Evolutionary conservation across 1,140 invertebrate genomes (phyloP), one percentile per base, ranked within the genome.

Genomic region (Camponotus floridanus): DNA sequence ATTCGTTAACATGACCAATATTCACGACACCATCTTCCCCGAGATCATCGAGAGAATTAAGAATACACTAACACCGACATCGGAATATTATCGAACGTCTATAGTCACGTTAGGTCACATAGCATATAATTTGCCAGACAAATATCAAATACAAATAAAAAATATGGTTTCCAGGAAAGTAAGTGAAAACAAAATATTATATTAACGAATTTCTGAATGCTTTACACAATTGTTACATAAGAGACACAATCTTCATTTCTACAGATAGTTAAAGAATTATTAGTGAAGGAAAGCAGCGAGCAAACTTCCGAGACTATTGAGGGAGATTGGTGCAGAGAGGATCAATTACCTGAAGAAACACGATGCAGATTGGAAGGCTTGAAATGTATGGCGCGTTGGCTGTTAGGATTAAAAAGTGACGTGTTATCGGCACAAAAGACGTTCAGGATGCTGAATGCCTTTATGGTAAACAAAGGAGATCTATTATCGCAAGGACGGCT

Each of bases 341-440:
- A 98, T 48, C 96, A 98, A 83, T 95, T 99, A 15, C 98, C 98
- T 1, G 97, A 98, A 91, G 98, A 99, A 94, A 99, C 98, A 0
- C 96, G 98, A 76, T 98, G 98, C 94, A 99, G 99, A 95, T 96
- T 99, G 81, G 98, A 99, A 95, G 98, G 98, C 0, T 96, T 99
- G 87, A 99, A 99, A 94, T 97, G 98, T 84, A 99, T 99, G 97
- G 98, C 98, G 1, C 96, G 99, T 42, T 99, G 99, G 99, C 95
- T 99, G 15, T 94, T 99, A 48, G 99, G 99, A 0, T 94, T 99
- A 7, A 99, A 99, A 95, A 97, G 97, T 68, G 98, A 98, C 91
- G 97, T 97, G 85, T 96, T 98, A 57, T 98, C 98, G 0, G 98
- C 98, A 0, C 98, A 98, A 93, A 99, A 99, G 93, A 99, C 99